Evolutionary conservation across 2,113 vertebrate genomes (phyloP).

Genomic region (Corythornis vintsioides): DNA sequence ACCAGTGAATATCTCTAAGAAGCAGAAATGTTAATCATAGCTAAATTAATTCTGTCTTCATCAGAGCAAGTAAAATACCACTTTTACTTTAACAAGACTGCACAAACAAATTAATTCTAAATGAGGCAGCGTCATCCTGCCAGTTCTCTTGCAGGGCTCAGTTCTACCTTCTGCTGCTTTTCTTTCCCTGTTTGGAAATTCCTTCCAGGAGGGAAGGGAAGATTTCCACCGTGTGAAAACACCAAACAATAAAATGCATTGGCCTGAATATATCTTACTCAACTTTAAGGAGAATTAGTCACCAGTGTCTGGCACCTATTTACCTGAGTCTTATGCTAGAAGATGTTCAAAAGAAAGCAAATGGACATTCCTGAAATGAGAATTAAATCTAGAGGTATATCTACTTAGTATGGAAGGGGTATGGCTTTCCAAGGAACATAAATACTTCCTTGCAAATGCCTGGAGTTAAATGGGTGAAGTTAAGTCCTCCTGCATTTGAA

Average conservation of each 20-base stretch:
- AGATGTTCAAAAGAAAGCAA: not conserved
- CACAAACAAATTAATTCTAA: slow-evolving; percentile 59
- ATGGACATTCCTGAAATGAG: not conserved
- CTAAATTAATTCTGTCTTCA: slow-evolving; percentile 52
- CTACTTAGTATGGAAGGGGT: not conserved
- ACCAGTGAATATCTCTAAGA: not conserved
- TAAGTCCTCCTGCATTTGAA: not conserved
- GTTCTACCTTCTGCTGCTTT: slow-evolving; percentile 29
- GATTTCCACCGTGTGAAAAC: not conserved
- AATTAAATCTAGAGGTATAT: not conserved
- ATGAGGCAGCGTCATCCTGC: not conserved
- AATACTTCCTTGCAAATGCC: not conserved
- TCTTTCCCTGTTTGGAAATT: not conserved
- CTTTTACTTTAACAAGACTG: slow-evolving; percentile 43
- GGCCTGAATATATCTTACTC: not conserved
- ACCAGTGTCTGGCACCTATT: not conserved
- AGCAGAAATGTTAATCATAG: slow-evolving; percentile 38
- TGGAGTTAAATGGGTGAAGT: not conserved
- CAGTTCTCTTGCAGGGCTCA: not conserved
- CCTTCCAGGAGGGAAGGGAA: not conserved
- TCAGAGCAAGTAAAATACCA: slow-evolving; percentile 54
- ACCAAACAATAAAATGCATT: not conserved
- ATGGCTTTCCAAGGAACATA: not conserved
- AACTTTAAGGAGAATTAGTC: not conserved
- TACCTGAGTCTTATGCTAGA: not conserved